Evolutionary conservation across 2,797 vertebrate species (phyloP).

Genomic region (Pampus argenteus): DNA sequence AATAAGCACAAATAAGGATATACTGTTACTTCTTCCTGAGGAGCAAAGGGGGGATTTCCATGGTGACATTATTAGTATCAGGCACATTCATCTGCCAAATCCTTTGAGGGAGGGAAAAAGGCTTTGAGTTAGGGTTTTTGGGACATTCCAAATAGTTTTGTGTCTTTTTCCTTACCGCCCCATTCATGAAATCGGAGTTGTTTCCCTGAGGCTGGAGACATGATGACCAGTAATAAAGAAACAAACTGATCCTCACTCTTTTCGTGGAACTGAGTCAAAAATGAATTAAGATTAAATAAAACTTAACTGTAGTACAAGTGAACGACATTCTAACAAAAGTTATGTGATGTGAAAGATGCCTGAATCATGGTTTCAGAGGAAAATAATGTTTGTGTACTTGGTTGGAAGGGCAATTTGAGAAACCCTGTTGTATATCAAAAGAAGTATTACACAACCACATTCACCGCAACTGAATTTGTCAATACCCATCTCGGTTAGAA

Average conservation of each 20-base stretch:
- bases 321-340: neutral
- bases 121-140: constrained; percentile 23
- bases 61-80: constrained; percentile 37
- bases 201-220: constrained; percentile 31
- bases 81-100: constrained; percentile 35
- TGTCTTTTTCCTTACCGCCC: constrained; percentile 18
- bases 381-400: neutral
- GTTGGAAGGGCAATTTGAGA: neutral
- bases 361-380: neutral
- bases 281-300: neutral
- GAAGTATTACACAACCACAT: constrained; percentile 3
- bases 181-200: constrained; percentile 42
- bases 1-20: constrained; percentile 47
- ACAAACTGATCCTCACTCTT: constrained; percentile 1
- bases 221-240: constrained; percentile 9
- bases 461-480: neutral
- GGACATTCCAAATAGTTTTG: constrained; percentile 45
- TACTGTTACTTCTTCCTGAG: constrained; percentile 35
- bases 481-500: constrained; percentile 25
- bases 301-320: neutral
- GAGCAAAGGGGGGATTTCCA: constrained; percentile 60
- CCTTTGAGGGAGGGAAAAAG: constrained; percentile 1
- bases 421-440: constrained; percentile 2
- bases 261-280: constrained; percentile 6
- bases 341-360: neutral